Percentiles rank a stretch among this genome's conserved stretches.
These are phyloP conservation scores for Hydropotes inermis DNA, from an alignment of 2,113 vertebrate species.

Conservation along the genomic window DNA sequence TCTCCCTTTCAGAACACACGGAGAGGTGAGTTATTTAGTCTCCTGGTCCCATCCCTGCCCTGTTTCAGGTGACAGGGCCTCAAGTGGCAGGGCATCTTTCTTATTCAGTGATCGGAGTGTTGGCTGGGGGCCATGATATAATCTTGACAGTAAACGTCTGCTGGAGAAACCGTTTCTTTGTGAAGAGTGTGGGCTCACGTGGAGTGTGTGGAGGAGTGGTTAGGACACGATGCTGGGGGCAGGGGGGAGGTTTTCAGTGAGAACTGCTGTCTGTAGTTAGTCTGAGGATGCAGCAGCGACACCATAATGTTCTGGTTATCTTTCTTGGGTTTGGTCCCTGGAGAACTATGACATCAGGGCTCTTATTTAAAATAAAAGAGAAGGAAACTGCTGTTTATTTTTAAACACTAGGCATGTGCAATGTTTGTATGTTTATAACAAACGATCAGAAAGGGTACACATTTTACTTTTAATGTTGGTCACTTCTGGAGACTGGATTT, in stretches of 20 bases:
- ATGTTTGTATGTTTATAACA: not conserved
- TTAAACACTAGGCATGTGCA: not conserved
- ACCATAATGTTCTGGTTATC: not conserved
- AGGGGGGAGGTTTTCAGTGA: not conserved
- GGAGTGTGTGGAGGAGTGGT: not conserved
- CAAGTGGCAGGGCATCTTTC: not conserved
- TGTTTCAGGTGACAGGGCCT: not conserved
- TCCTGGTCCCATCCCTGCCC: not conserved
- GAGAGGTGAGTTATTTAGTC: constrained; percentile 45
- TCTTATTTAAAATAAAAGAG: not conserved
- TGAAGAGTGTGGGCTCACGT: not conserved
- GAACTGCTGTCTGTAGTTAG: not conserved
- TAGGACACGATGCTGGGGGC: not conserved
- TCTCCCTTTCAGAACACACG: not conserved
- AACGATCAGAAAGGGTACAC: not conserved
- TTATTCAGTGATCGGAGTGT: not conserved
- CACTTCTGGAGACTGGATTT: not conserved
- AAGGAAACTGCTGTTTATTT: not conserved
- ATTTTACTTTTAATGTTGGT: not conserved
- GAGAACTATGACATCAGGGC: not conserved
- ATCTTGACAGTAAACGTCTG: not conserved
- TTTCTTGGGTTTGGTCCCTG: not conserved
- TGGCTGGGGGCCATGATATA: not conserved
- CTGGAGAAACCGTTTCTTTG: not conserved
- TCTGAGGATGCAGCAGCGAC: not conserved